These are phyloP conservation scores for Thymallus thymallus DNA, from an alignment of 2,113 vertebrate genomes.

Conservation along the genomic window DNA sequence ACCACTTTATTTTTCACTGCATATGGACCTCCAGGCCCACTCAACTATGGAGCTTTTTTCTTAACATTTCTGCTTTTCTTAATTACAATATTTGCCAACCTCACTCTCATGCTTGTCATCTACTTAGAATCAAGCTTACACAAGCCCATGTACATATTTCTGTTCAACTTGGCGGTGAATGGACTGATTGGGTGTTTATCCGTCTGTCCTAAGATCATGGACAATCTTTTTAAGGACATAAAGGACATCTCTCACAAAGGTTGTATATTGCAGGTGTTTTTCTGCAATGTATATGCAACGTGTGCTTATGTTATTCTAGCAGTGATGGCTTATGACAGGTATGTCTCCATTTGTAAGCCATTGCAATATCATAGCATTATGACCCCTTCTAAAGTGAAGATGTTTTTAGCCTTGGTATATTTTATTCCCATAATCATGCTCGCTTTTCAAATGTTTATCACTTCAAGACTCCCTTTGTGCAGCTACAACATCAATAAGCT, in stretches of 20 bases:
- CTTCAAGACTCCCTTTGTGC: constrained; percentile 43
- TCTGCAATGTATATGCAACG: constrained; percentile 42
- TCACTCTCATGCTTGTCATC: constrained; percentile 47
- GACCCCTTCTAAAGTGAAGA: constrained; percentile 44
- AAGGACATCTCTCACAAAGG: constrained; percentile 34
- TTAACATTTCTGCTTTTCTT: constrained; percentile 42
- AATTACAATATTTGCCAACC: constrained; percentile 44
- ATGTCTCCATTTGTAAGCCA: constrained; percentile 65
- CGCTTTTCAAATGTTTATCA: constrained; percentile 47
- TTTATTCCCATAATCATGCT: constrained; percentile 35
- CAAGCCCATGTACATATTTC: constrained; percentile 61
- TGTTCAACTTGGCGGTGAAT: constrained; percentile 57
- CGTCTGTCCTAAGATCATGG: constrained; percentile 54
- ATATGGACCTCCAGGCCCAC: constrained; percentile 41
- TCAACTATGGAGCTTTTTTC: constrained; percentile 39
- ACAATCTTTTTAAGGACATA: constrained; percentile 38
- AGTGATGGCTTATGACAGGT: constrained; percentile 70
- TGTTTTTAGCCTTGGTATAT: constrained; percentile 39
- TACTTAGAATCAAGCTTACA: constrained; percentile 49
- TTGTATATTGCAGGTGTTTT: constrained; percentile 58
- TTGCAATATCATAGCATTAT: constrained; percentile 55
- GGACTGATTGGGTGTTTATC: constrained; percentile 52
- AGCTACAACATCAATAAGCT: constrained; percentile 46
- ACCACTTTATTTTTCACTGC: constrained; percentile 42
- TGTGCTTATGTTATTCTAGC: constrained; percentile 56